Evolutionary conservation across 2,113 vertebrate genomes (phyloP), one percentile per base, ranked within the genome.

Genomic region (Megaceryle torquata): DNA sequence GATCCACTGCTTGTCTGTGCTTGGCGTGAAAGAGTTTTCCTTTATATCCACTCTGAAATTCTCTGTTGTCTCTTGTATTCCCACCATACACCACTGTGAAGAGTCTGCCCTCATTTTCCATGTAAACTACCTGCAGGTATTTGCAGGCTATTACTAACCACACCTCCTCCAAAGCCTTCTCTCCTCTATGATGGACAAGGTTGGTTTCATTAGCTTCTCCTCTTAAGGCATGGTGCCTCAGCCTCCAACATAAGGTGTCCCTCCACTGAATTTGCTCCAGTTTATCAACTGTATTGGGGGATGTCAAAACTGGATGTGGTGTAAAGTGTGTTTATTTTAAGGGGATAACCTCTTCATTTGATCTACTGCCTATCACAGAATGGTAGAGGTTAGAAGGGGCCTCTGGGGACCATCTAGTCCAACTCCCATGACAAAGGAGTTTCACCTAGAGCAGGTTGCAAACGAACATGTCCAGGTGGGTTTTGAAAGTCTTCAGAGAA

Each of bases 81-180:
- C 11, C 11, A 15, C 9, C 33, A 65, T 5, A 21, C 18, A 41
- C 10, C 22, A 69, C n/a, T 26, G 22, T 31, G 37, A 63, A 50
- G 2, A 64, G 4, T 22, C 59, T 37, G 19, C 3, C 28, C 65
- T 10, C 0, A 0, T 18, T 72, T 28, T 50, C 24, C 43, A 29
- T 10, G 6, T 20, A 53, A 92, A 67, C 2, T 70, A 10, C 13
- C 57, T 54, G 13, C 2, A 61, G 19, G 51, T 43, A 67, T 60
- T 56, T 59, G 10, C n/a, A 80, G 51, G 12, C 39, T 72, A 16
- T 12, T 37, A n/a, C 15, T 22, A 82, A 59, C 5, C 46, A 46
- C 19, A 46, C 46, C 46, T 18, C 46, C 46, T 46, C 19, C 46
- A 46, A 20, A 26, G 5, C 8, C 60, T 63, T 15, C 61, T 75